Conservation (phyloP, 1,140 invertebrate species). For the Panagrolaimus sp. region DNA sequence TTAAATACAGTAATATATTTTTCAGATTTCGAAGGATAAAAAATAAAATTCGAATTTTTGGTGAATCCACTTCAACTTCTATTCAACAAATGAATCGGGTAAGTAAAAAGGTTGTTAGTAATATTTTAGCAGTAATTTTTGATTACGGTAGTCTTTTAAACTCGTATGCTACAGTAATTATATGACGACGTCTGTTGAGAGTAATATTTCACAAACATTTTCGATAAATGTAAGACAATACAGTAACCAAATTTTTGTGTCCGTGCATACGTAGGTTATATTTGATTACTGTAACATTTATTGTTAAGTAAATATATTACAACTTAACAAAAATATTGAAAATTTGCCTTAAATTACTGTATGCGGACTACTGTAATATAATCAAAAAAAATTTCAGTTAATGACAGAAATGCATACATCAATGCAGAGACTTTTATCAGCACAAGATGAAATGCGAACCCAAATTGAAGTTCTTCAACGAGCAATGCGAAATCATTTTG, state of each 20-base stretch:
- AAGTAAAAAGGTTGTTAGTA: background rate
- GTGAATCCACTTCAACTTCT: slow-evolving; percentile 47
- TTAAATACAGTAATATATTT: background rate
- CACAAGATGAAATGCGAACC: slow-evolving; percentile 58
- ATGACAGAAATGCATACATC: slow-evolving; percentile 57
- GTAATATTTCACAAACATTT: too few species aligned
- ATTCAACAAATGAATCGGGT: slow-evolving; percentile 55
- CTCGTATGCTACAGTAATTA: too few species aligned
- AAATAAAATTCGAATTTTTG: slow-evolving; percentile 56
- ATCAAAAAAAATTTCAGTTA: slow-evolving; percentile 37
- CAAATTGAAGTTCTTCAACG: slow-evolving; percentile 57
- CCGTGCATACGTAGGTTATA: too few species aligned
- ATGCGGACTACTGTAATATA: too few species aligned
- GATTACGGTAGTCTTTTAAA: background rate
- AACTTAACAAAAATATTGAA: too few species aligned
- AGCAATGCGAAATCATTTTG: slow-evolving; percentile 56
- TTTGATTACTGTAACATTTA: too few species aligned
- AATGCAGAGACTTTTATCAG: slow-evolving; percentile 48
- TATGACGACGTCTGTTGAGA: too few species aligned
- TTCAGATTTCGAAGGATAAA: slow-evolving; percentile 55
- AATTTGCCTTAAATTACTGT: too few species aligned
- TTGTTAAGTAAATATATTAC: too few species aligned
- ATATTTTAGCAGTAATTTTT: background rate
- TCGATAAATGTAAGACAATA: too few species aligned
- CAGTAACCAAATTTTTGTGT: too few species aligned